Evolutionary conservation across 1,140 invertebrate species (phyloP).

Genomic region (Riptortus pedestris): DNA sequence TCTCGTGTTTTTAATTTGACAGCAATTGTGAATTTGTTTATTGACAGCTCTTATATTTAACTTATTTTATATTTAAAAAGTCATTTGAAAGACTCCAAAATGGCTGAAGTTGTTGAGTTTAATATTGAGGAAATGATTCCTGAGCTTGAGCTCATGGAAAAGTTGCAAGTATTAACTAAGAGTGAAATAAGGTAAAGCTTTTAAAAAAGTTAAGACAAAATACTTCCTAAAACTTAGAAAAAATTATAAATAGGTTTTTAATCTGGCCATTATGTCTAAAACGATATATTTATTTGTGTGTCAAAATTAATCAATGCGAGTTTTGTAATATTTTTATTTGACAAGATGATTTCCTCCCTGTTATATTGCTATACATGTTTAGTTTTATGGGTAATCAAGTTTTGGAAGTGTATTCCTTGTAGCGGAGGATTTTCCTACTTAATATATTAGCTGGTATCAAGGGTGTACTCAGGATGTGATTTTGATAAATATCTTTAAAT

Average conservation of each 20-base stretch:
- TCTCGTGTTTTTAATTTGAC: no score
- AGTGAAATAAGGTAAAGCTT: slow-evolving; percentile 50
- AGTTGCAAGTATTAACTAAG: slow-evolving; percentile 52
- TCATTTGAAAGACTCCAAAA: slow-evolving; percentile 39
- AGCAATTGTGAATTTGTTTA: no score
- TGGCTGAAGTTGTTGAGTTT: slow-evolving; percentile 66
- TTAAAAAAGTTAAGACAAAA: neutral
- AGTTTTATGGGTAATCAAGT: no score
- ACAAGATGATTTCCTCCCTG: no score
- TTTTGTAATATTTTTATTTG: slow-evolving; percentile 10
- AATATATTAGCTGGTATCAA: no score
- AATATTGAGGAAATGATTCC: slow-evolving; percentile 58
- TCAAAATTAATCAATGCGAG: slow-evolving; percentile 10
- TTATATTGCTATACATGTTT: no score
- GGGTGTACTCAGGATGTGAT: no score
- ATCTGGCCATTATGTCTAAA: slow-evolving; percentile 20
- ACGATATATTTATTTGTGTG: slow-evolving; percentile 5
- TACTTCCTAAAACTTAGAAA: slow-evolving; percentile 6
- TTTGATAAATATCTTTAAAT: no score
- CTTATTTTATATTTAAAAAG: no score
- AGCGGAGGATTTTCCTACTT: no score
- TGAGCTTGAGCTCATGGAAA: slow-evolving; percentile 59
- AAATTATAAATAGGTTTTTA: neutral
- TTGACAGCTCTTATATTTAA: no score
- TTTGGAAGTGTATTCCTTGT: no score